These are phyloP conservation scores for Embidobia sp. DNA, from an alignment of 2,888 invertebrate genomes.

Conservation along the genomic window DNA sequence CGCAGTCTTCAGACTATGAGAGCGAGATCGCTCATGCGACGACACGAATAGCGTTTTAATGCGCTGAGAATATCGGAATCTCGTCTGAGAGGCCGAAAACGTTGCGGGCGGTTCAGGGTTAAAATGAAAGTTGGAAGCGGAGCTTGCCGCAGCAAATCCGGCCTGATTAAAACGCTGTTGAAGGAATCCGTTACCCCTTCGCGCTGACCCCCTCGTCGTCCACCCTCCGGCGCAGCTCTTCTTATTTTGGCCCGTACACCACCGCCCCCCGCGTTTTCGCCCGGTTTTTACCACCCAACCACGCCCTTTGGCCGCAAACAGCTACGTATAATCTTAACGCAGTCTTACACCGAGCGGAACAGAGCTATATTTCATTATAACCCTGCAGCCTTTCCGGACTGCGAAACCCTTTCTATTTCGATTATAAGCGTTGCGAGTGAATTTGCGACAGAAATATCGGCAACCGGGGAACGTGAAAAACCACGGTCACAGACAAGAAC, in stretches of 20 bases:
- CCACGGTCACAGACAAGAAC: conserved; percentile 44
- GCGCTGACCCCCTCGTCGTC: conserved; percentile 32
- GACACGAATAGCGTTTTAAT: conserved; percentile 76
- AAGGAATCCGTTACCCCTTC: conserved; percentile 73
- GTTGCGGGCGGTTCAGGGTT: conserved; percentile 70
- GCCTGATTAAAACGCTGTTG: conserved; percentile 82
- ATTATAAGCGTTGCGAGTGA: conserved; percentile 69
- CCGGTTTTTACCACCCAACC: conserved; percentile 52
- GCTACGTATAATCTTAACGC: conserved; percentile 81
- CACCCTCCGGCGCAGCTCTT: conserved; percentile 56
- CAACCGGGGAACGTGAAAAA: conserved; percentile 64
- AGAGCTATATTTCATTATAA: conserved; percentile 81
- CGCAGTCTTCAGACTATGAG: conserved; percentile 60
- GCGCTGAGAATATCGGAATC: conserved; percentile 74
- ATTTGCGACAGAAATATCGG: conserved; percentile 73
- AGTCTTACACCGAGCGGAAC: conserved; percentile 81
- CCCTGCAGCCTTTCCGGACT: conserved; percentile 79
- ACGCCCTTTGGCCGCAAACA: conserved; percentile 70
- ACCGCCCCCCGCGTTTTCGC: conserved; percentile 19
- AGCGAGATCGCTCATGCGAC: conserved; percentile 64
- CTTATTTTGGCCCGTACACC: conserved; percentile 59
- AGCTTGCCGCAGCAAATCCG: conserved; percentile 82
- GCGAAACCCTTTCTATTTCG: conserved; percentile 79
- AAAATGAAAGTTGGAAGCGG: conserved; percentile 81
- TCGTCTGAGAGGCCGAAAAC: conserved; percentile 68